A percentile compares a stretch with the other conserved stretches of the same genome.
Conservation (phyloP, 2,113 vertebrate genomes). For the Eubucco bourcierii region DNA sequence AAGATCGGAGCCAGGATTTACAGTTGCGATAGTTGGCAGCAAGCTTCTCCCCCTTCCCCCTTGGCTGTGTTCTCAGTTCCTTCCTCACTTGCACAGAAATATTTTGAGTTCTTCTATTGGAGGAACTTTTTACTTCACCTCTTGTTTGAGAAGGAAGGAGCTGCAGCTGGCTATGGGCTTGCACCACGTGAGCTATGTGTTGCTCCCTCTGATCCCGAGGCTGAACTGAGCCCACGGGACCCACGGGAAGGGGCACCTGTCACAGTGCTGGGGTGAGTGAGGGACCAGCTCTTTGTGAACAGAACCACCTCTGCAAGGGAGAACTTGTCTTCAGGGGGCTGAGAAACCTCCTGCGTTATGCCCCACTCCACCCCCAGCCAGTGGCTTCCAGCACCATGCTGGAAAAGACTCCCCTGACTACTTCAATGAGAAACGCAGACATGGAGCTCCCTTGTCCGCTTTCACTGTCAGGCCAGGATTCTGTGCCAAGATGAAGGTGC, state of each 20-base stretch:
- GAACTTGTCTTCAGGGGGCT: neutral
- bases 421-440: neutral
- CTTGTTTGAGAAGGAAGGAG: neutral
- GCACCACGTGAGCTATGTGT: rapidly evolving
- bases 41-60: neutral
- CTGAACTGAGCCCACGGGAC: neutral
- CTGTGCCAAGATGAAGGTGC: neutral
- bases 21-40: neutral
- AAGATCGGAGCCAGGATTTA: neutral
- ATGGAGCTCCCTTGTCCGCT: neutral
- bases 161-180: neutral
- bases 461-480: neutral
- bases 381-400: rapidly evolving
- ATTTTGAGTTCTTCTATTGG: neutral
- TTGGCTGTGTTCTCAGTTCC: neutral
- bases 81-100: neutral
- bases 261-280: rapidly evolving
- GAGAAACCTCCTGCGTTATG: rapidly evolving
- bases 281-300: neutral
- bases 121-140: neutral
- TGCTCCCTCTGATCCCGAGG: rapidly evolving
- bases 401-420: neutral
- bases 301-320: neutral
- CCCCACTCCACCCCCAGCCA: rapidly evolving
- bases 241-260: rapidly evolving